Conservation (phyloP, 2,888 invertebrate genomes). For the Drosophila tripunctata region DNA sequence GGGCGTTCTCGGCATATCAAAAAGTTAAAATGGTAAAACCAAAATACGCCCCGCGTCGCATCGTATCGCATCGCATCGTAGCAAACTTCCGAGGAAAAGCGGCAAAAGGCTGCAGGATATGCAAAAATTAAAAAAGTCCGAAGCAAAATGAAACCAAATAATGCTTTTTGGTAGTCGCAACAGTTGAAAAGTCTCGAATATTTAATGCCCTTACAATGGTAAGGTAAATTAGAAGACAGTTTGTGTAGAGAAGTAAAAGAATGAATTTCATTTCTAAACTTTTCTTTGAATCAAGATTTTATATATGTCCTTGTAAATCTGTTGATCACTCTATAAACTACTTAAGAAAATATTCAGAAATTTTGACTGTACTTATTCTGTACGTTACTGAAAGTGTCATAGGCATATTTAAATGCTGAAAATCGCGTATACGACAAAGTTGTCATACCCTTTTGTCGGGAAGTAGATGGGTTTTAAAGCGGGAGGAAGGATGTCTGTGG, state of each 20-base stretch:
- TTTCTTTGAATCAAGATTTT: too few relatives aligned
- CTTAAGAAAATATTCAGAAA: too few relatives aligned
- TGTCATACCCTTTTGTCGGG: not conserved
- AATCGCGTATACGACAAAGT: not conserved
- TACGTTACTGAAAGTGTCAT: not conserved
- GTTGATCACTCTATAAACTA: too few relatives aligned
- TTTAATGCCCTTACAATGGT: slow-evolving; percentile 1
- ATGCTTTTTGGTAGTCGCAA: slow-evolving; percentile 9
- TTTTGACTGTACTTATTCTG: too few relatives aligned
- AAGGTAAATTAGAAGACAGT: too few relatives aligned
- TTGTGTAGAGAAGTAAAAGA: not conserved
- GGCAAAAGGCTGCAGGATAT: slow-evolving; percentile 61
- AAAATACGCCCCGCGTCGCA: slow-evolving; percentile 21
- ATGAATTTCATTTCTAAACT: too few relatives aligned
- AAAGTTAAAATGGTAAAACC: slow-evolving; percentile 53
- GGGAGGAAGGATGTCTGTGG: not conserved
- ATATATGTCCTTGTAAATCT: too few relatives aligned
- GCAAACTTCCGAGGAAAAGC: slow-evolving; percentile 19
- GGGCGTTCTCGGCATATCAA: slow-evolving; percentile 30
- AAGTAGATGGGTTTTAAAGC: too few relatives aligned
- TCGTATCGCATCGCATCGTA: slow-evolving; percentile 13
- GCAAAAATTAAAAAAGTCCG: slow-evolving; percentile 61
- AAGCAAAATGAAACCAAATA: slow-evolving; percentile 49
- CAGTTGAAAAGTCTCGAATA: not conserved
- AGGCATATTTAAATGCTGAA: not conserved